Base-by-base conservation (phyloP, 2,113 vertebrate species). In the Bucco capensis region DNA sequence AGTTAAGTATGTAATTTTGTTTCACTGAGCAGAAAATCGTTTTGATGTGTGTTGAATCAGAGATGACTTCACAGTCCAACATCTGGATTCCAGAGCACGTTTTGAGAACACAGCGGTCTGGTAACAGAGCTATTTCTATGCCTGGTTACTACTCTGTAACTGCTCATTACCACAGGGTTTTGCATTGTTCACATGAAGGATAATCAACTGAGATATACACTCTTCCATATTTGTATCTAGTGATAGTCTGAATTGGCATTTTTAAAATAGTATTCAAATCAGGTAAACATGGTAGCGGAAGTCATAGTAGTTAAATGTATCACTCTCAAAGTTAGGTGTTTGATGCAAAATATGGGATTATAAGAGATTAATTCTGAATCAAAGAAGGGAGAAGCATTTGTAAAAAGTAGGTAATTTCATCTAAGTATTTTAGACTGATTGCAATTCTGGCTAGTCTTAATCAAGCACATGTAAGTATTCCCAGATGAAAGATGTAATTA, bases 401-500 rank as follows among this genome's bases (percentile, higher is more conserved):
- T 35, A 21, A 25, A 64, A 75, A 92, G 49, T 25, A 33, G 40
- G 28, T 31, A 3, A 57, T 82, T 49, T 85, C 3, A 28, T 31
- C 49, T 33, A 88, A 88, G 37, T 73, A 57, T 51, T 16, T 85
- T 38, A 10, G 14, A 18, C 22, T 79, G 46, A 69, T 73, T 76
- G 18, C 7, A 85, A 66, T 30, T n/a, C 15, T 62, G 19, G 9
- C 25, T 83, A 33, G 47, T 85, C 71, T 84, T 80, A 76, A 92
- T 70, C 30, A 79, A 70, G 21, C 8, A 47, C 40, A 33, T 8
- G 35, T 27, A 89, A 33, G 8, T 64, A 87, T 84, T 95, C 62
- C 70, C 54, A 70, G 51, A 50, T 66, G 87, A 91, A 91, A 77
- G 19, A 24, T 47, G 38, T 22, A 92, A 87, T 87, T 93, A 89